A percentile compares a stretch with the other conserved stretches of the same genome.
These are phyloP conservation scores for Scaptodrosophila latifasciaeformis DNA, from an alignment of 2,888 invertebrate genomes.

Conservation along the genomic window DNA sequence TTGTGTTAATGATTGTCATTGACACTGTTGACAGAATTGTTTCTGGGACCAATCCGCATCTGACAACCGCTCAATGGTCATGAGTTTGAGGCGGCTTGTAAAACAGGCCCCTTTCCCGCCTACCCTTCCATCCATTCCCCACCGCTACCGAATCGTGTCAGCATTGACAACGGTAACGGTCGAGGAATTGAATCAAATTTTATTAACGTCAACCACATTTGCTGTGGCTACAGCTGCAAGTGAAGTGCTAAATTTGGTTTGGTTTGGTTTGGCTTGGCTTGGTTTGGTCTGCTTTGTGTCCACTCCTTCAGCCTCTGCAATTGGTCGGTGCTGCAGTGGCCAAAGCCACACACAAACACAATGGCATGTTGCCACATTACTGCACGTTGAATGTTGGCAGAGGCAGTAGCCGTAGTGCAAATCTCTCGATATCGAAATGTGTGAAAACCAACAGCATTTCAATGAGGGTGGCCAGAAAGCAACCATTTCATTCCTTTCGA, in stretches of 20 bases:
- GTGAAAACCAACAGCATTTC: constrained; percentile 16
- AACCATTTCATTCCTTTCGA: no score
- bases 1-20: constrained; percentile 59
- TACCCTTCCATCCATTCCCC: background rate
- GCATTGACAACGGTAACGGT: no score
- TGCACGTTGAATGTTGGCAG: background rate
- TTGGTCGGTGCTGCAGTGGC: no score
- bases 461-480: constrained; percentile 35
- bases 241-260: constrained; percentile 38
- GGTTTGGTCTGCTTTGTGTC: no score
- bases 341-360: background rate
- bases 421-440: no score
- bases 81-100: background rate
- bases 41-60: constrained; percentile 17
- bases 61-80: constrained; percentile 8
- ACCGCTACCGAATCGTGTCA: no score
- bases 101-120: background rate
- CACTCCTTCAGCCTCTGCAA: no score
- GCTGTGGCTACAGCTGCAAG: constrained; percentile 12
- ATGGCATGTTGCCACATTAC: background rate
- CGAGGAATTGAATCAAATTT: constrained; percentile 35
- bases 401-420: background rate
- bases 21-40: constrained; percentile 48
- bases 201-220: constrained; percentile 26
- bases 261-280: no score